Conservation (phyloP, 2,797 vertebrate species). For the Sebastes wilsoni region DNA sequence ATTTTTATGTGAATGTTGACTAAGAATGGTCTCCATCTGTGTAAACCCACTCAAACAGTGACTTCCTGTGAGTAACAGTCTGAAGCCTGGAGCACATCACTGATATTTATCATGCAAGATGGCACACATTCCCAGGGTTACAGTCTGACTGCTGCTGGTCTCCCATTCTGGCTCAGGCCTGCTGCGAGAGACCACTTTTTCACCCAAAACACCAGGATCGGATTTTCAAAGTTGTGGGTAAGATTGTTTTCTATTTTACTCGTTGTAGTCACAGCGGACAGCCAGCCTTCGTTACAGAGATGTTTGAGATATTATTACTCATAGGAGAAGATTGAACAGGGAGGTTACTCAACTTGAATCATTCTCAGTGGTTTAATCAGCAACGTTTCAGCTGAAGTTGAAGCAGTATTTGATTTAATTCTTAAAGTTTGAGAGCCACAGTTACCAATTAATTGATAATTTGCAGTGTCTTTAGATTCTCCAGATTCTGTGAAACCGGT, state of each 20-base stretch:
- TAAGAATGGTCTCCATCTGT: conserved; percentile 87
- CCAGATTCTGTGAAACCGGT: neutral
- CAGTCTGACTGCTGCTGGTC: conserved; percentile 20
- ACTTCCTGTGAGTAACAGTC: conserved; percentile 86
- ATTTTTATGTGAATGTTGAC: conserved; percentile 88
- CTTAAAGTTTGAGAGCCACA: neutral
- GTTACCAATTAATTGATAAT: neutral
- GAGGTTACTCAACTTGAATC: neutral
- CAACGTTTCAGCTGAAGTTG: neutral
- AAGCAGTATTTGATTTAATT: neutral
- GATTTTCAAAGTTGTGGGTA: conserved; percentile 15
- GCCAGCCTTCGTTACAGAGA: neutral
- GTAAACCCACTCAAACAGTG: conserved; percentile 85
- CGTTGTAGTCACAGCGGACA: no score
- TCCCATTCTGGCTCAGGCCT: conserved; percentile 4
- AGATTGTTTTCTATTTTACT: conserved; percentile 10
- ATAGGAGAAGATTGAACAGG: neutral
- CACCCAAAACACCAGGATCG: neutral
- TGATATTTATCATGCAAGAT: conserved; percentile 72
- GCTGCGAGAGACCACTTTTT: neutral
- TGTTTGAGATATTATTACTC: neutral
- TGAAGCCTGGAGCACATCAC: conserved; percentile 70
- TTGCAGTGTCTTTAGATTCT: neutral
- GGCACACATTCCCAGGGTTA: conserved; percentile 64
- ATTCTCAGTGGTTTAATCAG: neutral